A percentile compares a stretch with the other conserved stretches of the same genome.
phyloP scores from a whole-genome alignment of 2,888 invertebrate genomes.

The Cephalotes varians region DNA sequence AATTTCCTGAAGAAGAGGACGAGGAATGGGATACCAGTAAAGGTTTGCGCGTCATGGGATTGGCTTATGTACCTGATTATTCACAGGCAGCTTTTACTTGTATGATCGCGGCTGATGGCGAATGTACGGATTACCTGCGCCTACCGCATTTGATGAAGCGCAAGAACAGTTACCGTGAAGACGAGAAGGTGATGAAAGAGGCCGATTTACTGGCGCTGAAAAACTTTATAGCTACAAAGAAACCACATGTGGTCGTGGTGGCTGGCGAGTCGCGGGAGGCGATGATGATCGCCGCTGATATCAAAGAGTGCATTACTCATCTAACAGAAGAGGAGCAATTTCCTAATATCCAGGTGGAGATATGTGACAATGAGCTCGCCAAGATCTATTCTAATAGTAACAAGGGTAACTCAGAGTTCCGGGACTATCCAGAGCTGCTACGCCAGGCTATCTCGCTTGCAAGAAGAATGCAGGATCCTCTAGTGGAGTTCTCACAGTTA shows the following conservation, averaged over 20 bases:
- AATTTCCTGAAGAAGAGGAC: constrained; percentile 93
- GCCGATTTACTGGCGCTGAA: constrained; percentile 90
- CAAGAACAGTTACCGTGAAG: constrained; percentile 90
- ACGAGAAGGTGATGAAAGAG: constrained; percentile 90
- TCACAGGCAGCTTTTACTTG: constrained; percentile 95
- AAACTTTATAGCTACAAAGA: constrained; percentile 95
- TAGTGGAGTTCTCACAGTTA: constrained; percentile 98
- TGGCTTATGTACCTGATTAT: constrained; percentile 95
- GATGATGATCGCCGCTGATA: constrained; percentile 92
- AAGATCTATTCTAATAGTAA: constrained; percentile 97
- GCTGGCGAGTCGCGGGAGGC: constrained; percentile 97
- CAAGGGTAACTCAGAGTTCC: constrained; percentile 94
- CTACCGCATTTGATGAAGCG: constrained; percentile 94
- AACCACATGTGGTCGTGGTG: constrained; percentile 97
- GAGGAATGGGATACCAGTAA: constrained; percentile 96
- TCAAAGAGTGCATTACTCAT: constrained; percentile 91
- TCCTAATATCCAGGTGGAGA: constrained; percentile 94
- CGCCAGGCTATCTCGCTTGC: constrained; percentile 98
- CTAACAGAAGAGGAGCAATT: constrained; percentile 94
- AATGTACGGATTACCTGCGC: constrained; percentile 96
- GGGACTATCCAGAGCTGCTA: constrained; percentile 96
- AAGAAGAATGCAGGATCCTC: constrained; percentile 96
- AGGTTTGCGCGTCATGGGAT: constrained; percentile 94
- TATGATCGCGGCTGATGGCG: constrained; percentile 95
- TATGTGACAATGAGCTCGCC: constrained; percentile 97